Base-by-base conservation (phyloP, 2,113 vertebrate species). In the Prinia subflava region DNA sequence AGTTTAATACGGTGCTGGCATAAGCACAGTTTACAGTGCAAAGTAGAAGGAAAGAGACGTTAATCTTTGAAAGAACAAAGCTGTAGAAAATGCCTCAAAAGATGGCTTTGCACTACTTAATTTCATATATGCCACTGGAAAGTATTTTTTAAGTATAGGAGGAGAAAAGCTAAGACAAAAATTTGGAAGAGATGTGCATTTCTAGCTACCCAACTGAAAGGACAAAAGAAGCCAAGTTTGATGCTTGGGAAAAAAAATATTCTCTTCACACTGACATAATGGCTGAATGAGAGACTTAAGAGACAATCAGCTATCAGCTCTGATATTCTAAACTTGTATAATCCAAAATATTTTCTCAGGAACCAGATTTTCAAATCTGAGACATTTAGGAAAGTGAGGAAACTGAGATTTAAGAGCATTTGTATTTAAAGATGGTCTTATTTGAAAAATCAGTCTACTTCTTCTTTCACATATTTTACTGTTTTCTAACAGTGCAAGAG, bases 1-100 rank as follows among this genome's bases (percentile, higher is more conserved):
- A 90, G 84, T 87, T 94, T 90, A 93, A 96, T 83, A 95, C 95
- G 87, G 60, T 93, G 95, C 96, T 97, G 97, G 92, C 91, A 91
- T 92, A 96, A 97, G 97, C 95, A 97, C 25, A 81, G 83, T 97
- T 94, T 94, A 94, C 82, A 96, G 49, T 77, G 78, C 89, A 84
- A 50, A 93, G 82, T 39, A 77, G 87, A 85, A 55, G 27, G 47
- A 79, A 76, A 74, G 28, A 87, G 86, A 95, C 82, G 73, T 42
- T 74, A 74, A 79, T 50, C 28, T 47, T 91, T 86, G 37, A 69
- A 92, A 91, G 56, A 96, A 90, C 42, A 87, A 87, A 75, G 19
- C 53, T 92, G 21, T 35, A 94, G 47, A 95, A 94, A 96, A 85
- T 39, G 55, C 12, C 24, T 92, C 53, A 24, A 87, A 79, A 67